Base-by-base conservation (phyloP, 2,797 vertebrate genomes). In the Streptopelia turtur region DNA sequence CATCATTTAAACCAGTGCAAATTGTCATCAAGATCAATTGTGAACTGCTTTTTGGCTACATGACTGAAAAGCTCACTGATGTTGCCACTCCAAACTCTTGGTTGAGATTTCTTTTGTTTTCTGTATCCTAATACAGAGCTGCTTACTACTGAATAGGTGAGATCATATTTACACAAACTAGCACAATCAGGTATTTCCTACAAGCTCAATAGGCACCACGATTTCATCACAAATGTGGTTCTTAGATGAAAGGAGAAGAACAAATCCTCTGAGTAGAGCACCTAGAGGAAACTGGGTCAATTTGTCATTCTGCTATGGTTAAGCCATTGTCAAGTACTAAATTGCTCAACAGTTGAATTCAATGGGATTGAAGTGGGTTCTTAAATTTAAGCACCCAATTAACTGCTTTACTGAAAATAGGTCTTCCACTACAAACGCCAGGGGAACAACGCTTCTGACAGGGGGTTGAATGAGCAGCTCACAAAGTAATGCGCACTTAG, bases 321-420 rank as follows among this genome's bases (percentile, higher is more conserved):
- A 93, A 91, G 68, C 60, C 87, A 47, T 33, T 90, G 59, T 60
- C 87, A 92, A 93, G 74, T 30, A 93, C 49, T 68, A 87, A 94
- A 95, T 60, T 68, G n/a, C 83, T 89, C 64, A 82, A 70, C 27
- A 55, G 77, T 55, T 91, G 70, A 95, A 93, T 71, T 83, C 70
- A 84, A 89, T 61, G 70, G 37, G 60, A 82, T 60, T 95, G 66
- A 90, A 93, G 90, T 86, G 39, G 35, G 56, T 70, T 87, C 83
- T 93, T 91, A 93, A 87, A 87, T 89, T 82, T 94, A 95, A 91
- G 83, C 60, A 90, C 31, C 37, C 57, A 89, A 89, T 94, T 92
- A 95, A 90, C 65, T 66, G 55, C 39, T 90, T 70, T 90, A 69
- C 63, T 78, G 70, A 94, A 94, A 94, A 88, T 1, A 89, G 45